Evolutionary conservation across 2,888 invertebrate species (phyloP), one percentile per base, ranked within the genome.

Genomic region (Allacma fusca): DNA sequence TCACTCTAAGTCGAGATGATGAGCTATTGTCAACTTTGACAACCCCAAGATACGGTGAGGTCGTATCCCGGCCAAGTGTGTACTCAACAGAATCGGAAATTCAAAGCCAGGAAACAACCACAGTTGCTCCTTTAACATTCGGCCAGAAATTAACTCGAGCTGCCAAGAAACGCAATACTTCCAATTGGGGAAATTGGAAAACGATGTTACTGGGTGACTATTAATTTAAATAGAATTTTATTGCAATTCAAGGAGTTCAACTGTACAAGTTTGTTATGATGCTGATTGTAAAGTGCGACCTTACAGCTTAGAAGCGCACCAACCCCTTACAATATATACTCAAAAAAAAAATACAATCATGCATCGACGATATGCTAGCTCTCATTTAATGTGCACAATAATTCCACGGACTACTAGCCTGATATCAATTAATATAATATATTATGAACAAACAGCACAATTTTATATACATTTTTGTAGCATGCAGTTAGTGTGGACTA

Each of bases 111-210:
- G 77, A 77, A 24, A 65, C 76, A 5, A 80, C 82, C 9, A 79
- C 84, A 4, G 43, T 78, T 4, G 68, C 72, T 21, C 80, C 82
- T 21, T 76, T 80, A 12, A 79, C 80, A 7, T 83, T 83, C 44
- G 84, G 84, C 70, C 80, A 82, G 72, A 82, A 81, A 69, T 77
- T 84, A 19, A 82, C 83, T 16, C 77, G 80, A 68, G 81, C 82
- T 26, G 83, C 82, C 23, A 82, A 80, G 75, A 83, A 83, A 80
- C 77, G 83, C 59, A 83, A 81, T 80, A 80, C 81, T 23, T 77
- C 80, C 19, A 81, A 79, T 43, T 83, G 83, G 83, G 76, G 76
- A 12, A 76, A 76, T 43, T 76, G 76, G 76, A 5, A 40, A 24
- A 75, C 67, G 1, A 75, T 75, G 75, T 26, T 75, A 9, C 23